These are phyloP conservation scores for Abrostola tripartita DNA, from an alignment of 2,888 invertebrate species.

Conservation along the genomic window DNA sequence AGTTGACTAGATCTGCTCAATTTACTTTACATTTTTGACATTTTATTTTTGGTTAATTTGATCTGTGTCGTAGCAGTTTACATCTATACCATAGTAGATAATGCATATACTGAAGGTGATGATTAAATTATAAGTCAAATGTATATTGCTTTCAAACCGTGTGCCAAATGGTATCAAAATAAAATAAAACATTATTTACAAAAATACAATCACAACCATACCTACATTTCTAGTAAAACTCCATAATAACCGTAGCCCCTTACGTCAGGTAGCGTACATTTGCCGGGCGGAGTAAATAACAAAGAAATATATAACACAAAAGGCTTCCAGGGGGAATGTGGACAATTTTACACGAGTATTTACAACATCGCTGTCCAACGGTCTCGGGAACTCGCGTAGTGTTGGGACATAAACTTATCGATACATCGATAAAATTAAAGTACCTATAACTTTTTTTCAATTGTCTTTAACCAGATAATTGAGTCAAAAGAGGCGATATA, in stretches of 20 bases:
- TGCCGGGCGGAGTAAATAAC: slow-evolving; percentile 79
- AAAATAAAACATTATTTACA: neutral
- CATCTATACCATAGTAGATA: no score
- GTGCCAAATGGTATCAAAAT: no score
- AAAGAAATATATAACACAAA: slow-evolving; percentile 86
- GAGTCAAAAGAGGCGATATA: no score
- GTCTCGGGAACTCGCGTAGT: slow-evolving; percentile 83
- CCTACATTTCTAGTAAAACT: slow-evolving; percentile 15
- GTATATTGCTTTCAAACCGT: no score
- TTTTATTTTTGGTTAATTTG: no score
- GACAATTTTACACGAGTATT: slow-evolving; percentile 89
- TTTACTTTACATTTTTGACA: no score
- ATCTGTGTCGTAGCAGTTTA: no score
- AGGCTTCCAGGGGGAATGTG: slow-evolving; percentile 83
- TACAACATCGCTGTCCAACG: slow-evolving; percentile 88
- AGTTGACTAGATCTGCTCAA: no score
- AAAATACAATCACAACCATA: slow-evolving; percentile 9
- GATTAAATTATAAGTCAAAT: no score
- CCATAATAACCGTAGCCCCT: slow-evolving; percentile 47
- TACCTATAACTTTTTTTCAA: neutral
- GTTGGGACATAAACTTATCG: slow-evolving; percentile 55
- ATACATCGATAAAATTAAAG: slow-evolving; percentile 12
- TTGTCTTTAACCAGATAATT: neutral
- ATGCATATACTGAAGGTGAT: no score
- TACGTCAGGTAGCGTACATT: slow-evolving; percentile 61